These are phyloP conservation scores for Diphyllodes magnificus DNA, from an alignment of 2,113 vertebrate genomes.

Conservation along the genomic window DNA sequence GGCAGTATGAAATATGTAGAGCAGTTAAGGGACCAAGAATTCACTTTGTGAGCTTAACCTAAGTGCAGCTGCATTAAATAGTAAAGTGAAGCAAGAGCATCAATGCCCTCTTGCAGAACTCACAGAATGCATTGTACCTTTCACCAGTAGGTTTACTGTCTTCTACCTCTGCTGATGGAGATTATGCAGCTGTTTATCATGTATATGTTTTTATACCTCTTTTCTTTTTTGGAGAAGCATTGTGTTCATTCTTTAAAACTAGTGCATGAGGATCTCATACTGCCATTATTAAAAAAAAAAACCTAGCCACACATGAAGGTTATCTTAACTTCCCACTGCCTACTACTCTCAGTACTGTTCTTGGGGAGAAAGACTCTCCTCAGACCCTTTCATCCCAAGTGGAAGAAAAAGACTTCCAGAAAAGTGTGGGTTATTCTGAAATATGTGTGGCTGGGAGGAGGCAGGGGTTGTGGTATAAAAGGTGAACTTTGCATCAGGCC, in stretches of 20 bases:
- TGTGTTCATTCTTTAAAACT: neutral
- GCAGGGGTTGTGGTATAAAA: neutral
- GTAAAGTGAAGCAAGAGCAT: neutral
- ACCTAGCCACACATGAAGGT: neutral
- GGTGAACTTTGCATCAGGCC: neutral
- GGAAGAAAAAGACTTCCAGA: neutral
- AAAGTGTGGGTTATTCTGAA: neutral
- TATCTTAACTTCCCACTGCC: neutral
- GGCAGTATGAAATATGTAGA: neutral
- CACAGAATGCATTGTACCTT: neutral
- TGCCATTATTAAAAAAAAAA: neutral
- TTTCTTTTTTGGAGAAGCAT: neutral
- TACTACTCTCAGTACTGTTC: neutral
- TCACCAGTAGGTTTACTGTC: neutral
- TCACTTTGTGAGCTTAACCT: neutral
- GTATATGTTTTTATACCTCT: neutral
- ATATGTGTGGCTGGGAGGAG: rapidly evolving
- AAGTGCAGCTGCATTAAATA: neutral
- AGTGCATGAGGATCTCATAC: neutral
- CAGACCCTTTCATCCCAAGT: neutral
- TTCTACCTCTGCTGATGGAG: neutral
- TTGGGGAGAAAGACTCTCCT: neutral
- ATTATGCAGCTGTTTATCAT: neutral
- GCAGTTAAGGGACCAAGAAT: neutral
- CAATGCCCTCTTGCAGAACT: neutral